phyloP scores from a whole-genome alignment of 2,888 invertebrate genomes.

The Aporophyla lueneburgensis region DNA sequence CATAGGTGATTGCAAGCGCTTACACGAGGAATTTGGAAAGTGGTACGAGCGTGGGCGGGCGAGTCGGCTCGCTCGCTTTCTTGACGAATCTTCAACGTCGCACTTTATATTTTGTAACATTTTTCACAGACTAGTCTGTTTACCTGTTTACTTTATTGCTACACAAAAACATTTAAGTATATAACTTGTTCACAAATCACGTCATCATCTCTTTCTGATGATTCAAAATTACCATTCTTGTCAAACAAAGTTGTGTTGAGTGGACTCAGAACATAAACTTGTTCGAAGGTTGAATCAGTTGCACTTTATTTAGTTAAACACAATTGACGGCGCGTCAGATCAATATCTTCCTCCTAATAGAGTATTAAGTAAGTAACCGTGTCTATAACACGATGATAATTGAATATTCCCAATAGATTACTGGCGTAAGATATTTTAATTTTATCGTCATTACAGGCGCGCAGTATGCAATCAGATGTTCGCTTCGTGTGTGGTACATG shows the following conservation, averaged over 20 bases:
- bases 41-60: conserved; percentile 89
- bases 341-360: conserved; percentile 48
- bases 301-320: conserved; percentile 51
- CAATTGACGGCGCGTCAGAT: conserved; percentile 49
- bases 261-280: conserved; percentile 28
- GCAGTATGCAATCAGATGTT: conserved; percentile 73
- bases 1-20: conserved; percentile 87
- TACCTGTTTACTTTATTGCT: conserved; percentile 72
- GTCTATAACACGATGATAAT: conserved; percentile 61
- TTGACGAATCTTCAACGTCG: conserved; percentile 88
- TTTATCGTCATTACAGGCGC: conserved; percentile 60
- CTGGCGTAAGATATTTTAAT: conserved; percentile 61
- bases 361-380: conserved; percentile 54
- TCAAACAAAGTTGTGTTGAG: conserved; percentile 34
- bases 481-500: conserved; percentile 83
- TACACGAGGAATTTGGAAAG: conserved; percentile 90
- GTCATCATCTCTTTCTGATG: conserved; percentile 52
- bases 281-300: conserved; percentile 47
- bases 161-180: conserved; percentile 53
- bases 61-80: conserved; percentile 83
- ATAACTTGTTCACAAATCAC: conserved; percentile 52
- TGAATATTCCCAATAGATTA: conserved; percentile 61
- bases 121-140: conserved; percentile 76
- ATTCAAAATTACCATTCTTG: conserved; percentile 44
- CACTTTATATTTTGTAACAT: conserved; percentile 87